A percentile compares a stretch with the other conserved stretches of the same genome.
phyloP scores from a whole-genome alignment of 2,888 invertebrate species.

The Platycheirus rosarum region DNA sequence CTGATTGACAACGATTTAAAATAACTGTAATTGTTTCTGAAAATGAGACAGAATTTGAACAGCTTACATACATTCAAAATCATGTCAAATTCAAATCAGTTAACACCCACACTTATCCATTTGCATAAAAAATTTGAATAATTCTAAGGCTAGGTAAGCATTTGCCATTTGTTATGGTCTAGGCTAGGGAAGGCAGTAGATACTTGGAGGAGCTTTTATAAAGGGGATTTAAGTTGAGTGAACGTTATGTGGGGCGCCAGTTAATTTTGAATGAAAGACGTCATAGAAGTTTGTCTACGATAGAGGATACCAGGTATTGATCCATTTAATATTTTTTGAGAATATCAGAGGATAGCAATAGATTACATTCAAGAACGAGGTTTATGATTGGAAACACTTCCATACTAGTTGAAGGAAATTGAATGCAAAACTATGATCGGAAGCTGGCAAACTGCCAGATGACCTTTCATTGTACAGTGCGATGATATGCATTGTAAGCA shows the following conservation, averaged over 20 bases:
- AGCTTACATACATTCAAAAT: constrained; percentile 10
- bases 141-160: constrained; percentile 27
- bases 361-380: no score
- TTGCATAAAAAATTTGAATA: constrained; percentile 35
- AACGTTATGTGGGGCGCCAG: constrained; percentile 2
- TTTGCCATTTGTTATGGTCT: constrained; percentile 3
- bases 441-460: no score
- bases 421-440: no score
- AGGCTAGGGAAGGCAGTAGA: background rate
- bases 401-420: no score
- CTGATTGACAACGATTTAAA: background rate
- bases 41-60: constrained; percentile 35
- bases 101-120: constrained; percentile 33
- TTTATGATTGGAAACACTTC: no score
- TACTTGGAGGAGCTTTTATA: constrained; percentile 21
- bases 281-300: no score
- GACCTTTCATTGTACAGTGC: no score
- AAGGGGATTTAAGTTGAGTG: constrained; percentile 37
- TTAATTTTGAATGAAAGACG: constrained; percentile 7
- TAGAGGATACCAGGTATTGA: no score
- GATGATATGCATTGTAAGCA: no score
- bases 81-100: constrained; percentile 22
- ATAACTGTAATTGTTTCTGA: background rate
- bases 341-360: no score
- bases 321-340: no score